These are phyloP conservation scores for Xenopus tropicalis DNA, from an alignment of 2,113 vertebrate genomes.

Conservation along the genomic window UCB_Xtro_10.0 CM004445.2:20499001-20499500, in stretches of 20 bases:
- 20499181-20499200: slow-evolving; percentile 95
- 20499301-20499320: slow-evolving; percentile 95
- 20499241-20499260: slow-evolving; percentile 82
- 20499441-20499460: too few relatives aligned
- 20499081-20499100: too few relatives aligned
- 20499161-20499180: slow-evolving; percentile 93
- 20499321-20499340: slow-evolving; percentile 85
- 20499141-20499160: slow-evolving; percentile 91
- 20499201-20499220: slow-evolving; percentile 91
- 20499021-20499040: too few relatives aligned
- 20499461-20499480: too few relatives aligned
- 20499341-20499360: slow-evolving; percentile 83
- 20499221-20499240: slow-evolving; percentile 88
- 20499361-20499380: slow-evolving; percentile 94
- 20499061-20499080: too few relatives aligned
- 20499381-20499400: slow-evolving; percentile 63
- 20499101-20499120: neutral
- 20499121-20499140: slow-evolving; percentile 76
- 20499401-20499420: neutral
- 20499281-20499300: slow-evolving; percentile 93
- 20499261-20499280: slow-evolving; percentile 89
- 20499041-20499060: too few relatives aligned
- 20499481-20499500: too few relatives aligned
- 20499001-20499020: too few relatives aligned
- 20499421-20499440: too few relatives aligned